Base-by-base conservation (phyloP, 2,888 invertebrate species). In the Cephus pygmeus region DNA sequence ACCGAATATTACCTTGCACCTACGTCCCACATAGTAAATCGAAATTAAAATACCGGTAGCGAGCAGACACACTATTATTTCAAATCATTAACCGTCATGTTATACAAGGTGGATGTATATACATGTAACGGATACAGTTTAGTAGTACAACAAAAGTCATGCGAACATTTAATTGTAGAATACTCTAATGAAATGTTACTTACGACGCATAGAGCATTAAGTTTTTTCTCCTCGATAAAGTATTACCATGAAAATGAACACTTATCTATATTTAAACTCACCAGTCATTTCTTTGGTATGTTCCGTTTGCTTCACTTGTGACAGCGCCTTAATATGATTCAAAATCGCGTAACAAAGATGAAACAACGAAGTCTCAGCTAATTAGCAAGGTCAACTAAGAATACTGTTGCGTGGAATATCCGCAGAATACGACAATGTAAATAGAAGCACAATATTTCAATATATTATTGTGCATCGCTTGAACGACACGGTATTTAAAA, bases 161-260 rank as follows among this genome's bases (percentile, higher is more conserved):
- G 9, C 2, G 56, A 23, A 9, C 1, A 9, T 56, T 23, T 23
- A 9, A 56, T 23, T 23, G 9, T 56, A 23, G 56, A 56, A 56
- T 56, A 23, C 0, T 23, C 9, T 1, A 56, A 56, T 23, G 56
- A 56, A 15, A 40, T 40, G 6, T 40, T 40, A 15, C 6, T 6
- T 40, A 56, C 23, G 9, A 40, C 23, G 56, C 75, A 79, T 77
- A 75, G 77, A 82, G 79, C 84, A 85, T 85, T 85, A 84, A 82
- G 83, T 30, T 77, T 75, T 36, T 71, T n/a, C 34, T 34, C 31
- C 1, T 11, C 69, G 68, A 30, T 1, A 23, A 73, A 30, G 30
- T 34, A 75, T 68, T 75, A 69, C 68, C 56, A 69, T 56, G 33
- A 11, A 30, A 74, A 56, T 23, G 56, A 56, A 56, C 9, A 56